Evolutionary conservation across 1,140 invertebrate species (phyloP), one percentile per base, ranked within the genome.

Genomic region (Daktulosphaira vitifoliae): DNA sequence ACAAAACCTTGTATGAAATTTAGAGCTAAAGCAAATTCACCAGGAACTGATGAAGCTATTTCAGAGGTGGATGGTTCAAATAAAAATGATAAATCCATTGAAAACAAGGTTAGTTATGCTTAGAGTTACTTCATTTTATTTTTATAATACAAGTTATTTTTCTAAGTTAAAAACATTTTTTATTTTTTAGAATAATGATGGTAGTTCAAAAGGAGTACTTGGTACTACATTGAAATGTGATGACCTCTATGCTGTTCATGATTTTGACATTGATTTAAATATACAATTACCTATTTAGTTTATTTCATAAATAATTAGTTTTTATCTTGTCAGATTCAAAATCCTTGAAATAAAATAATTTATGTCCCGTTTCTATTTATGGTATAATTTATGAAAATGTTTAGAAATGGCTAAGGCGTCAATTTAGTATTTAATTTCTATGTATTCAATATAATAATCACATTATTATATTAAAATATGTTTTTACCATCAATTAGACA

Each of bases 201-300:
- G 29, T 56, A 26, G 18, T 29, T 11, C 22, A 44, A 69, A 52
- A 67, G 52, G 5, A 5, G 39, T 25, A 25, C 29, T 48, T 7
- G 52, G 52, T 44, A 8, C 18, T 18, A 37, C 39, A 48, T 29
- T 62, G 65, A 72, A 69, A 59, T 80, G 80, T 53, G 81, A 86
- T 70, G 89, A 88, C 71, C 76, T 96, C 5, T 97, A 96, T 76
- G 88, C 87, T 52, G 86, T 93, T 65, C 94, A 98, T 74, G 90
- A 98, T 77, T 98, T 98, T 78, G 93, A 98, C 72, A 96, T 98
- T 69, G 90, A 86, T 74, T 91, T 96, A 67, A 92, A 96, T 74
- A 78, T 97, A 65, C 90, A 92, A 76, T 84, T 92, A 68, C 86
- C 89, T 62, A 77, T 87, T 18, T 56, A 56, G 9, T 7, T 39